phyloP scores from a whole-genome alignment of 2,888 invertebrate species.

The Melanchra persicariae region DNA sequence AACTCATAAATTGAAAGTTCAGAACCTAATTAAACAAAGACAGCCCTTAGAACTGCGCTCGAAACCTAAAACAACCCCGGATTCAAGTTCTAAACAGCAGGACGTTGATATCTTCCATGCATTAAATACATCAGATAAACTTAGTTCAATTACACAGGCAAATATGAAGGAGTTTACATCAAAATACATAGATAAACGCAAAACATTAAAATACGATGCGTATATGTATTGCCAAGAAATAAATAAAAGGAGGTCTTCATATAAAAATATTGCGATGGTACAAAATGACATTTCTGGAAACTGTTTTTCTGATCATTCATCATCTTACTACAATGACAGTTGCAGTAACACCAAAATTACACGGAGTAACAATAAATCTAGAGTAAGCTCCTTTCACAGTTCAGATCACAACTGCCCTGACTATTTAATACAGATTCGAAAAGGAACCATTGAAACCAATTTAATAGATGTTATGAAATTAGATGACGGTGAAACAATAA shows the following conservation, averaged over 20 bases:
- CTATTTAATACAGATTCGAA: conserved; percentile 57
- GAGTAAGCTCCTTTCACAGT: conserved; percentile 59
- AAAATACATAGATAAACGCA: conserved; percentile 9
- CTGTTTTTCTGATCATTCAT: conserved; percentile 46
- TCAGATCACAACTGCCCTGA: conserved; percentile 57
- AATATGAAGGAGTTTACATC: conserved; percentile 19
- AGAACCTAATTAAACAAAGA: conserved; percentile 14
- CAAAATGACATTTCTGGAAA: conserved; percentile 29
- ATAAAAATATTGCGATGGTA: conserved; percentile 28
- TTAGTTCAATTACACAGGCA: background rate
- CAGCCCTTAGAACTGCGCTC: background rate
- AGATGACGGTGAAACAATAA: conserved; percentile 37
- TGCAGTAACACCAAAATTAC: conserved; percentile 19
- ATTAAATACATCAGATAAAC: conserved; percentile 12
- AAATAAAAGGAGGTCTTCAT: conserved; percentile 27
- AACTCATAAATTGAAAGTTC: conserved; percentile 27
- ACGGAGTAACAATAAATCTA: conserved; percentile 36
- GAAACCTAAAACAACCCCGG: background rate
- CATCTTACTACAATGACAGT: conserved; percentile 42
- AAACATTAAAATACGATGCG: conserved; percentile 32
- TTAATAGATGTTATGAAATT: conserved; percentile 57
- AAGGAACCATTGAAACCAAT: conserved; percentile 54
- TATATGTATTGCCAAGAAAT: conserved; percentile 32
- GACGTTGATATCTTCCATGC: background rate
- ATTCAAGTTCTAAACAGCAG: conserved; percentile 5